Percentiles rank a stretch among this genome's conserved stretches.
Evolutionary conservation across 1,140 invertebrate genomes (phyloP).

Genomic region (Megathymus violae): DNA sequence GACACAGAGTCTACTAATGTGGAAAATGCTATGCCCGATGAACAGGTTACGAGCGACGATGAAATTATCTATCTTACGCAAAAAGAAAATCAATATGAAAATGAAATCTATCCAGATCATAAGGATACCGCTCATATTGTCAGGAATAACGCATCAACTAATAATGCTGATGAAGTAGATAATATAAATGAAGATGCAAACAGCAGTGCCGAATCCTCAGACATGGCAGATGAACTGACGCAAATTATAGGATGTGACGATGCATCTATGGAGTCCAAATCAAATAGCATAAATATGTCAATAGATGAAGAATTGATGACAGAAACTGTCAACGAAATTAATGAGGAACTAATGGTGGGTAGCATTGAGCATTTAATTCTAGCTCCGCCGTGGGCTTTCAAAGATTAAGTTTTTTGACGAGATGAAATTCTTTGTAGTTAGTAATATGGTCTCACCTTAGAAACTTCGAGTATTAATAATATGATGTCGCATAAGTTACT

Average conservation of each 20-base stretch:
- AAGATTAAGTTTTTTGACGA: no score
- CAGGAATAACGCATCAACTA: slow-evolving; percentile 5
- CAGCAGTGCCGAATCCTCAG: slow-evolving; percentile 35
- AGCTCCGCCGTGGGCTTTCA: slow-evolving; percentile 64
- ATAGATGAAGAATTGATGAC: slow-evolving; percentile 58
- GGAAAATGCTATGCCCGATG: background rate
- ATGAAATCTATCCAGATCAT: background rate
- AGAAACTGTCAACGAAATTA: slow-evolving; percentile 67
- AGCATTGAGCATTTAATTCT: slow-evolving; percentile 53
- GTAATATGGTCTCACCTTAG: no score
- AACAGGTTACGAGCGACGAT: background rate
- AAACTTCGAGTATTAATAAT: no score
- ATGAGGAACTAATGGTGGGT: slow-evolving; percentile 41
- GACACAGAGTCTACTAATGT: no score
- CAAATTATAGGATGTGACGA: slow-evolving; percentile 56
- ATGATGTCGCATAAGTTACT: no score
- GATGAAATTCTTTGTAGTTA: no score
- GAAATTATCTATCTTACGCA: no score
- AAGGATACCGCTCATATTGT: slow-evolving; percentile 9
- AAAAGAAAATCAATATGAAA: background rate
- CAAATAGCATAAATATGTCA: slow-evolving; percentile 39
- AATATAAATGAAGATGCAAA: slow-evolving; percentile 23
- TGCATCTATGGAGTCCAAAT: slow-evolving; percentile 31
- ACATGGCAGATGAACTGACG: slow-evolving; percentile 60
- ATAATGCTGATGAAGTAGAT: slow-evolving; percentile 22